Base-by-base conservation (phyloP, 2,113 vertebrate species). In the Scomber japonicus region DNA sequence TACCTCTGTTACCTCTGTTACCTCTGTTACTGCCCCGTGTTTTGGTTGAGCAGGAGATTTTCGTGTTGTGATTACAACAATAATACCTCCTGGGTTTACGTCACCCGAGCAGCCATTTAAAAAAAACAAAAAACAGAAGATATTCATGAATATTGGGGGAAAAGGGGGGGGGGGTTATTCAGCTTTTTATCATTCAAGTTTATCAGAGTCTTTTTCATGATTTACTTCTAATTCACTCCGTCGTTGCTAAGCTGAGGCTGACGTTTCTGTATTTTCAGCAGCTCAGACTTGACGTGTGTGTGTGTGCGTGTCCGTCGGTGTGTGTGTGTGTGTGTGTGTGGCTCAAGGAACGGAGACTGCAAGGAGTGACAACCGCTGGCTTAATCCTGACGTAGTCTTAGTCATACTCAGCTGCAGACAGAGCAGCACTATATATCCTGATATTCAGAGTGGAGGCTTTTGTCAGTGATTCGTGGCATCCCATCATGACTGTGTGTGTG, bases 41-140 rank as follows among this genome's bases (percentile, higher is more conserved):
- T 83, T 68, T 71, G 69, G 77, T 84, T 70, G 27, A 70, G 69
- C 87, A 64, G 78, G 72, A 77, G 67, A 77, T 71, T 27, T 27
- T 77, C 60, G 51, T 73, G 79, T 78, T 85, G 35, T 86, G 70
- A 64, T 19, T 13, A 66, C 74, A 70, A 50, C 71, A 80, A 19
- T 46, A 31, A n/a, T 68, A 65, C 74, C 73, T 8, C 51, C 27
- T 44, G 84, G 75, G 27, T 4, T 24, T 27, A 62, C 77, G 67
- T 69, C 84, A 62, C 65, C 73, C 21, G 19, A 15, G 35, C 13
- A 46, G 19, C 21, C 24, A 56, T 19, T 27, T 27, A 27, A 27
- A 27, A 27, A 50, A n/a, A 21, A 13, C 1, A 9, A 40, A 48
- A 62, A 8, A n/a, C 3, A 35, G 44, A 44, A n/a, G 15, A 24